phyloP scores from a whole-genome alignment of 1,140 invertebrate genomes.

The Lepidurus couesii region DNA sequence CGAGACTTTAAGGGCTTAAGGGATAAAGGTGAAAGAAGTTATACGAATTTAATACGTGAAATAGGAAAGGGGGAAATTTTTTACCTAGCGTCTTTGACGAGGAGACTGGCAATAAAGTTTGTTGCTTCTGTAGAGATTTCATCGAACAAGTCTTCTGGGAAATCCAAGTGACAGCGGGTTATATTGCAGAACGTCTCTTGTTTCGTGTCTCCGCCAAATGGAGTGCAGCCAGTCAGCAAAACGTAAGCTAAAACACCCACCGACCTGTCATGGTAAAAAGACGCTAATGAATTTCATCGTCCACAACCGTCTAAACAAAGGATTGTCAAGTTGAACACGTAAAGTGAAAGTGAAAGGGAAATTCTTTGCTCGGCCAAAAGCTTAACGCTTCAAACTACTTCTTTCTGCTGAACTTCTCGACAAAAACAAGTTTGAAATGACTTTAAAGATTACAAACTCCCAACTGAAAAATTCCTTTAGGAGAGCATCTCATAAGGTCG shows the following conservation, averaged over 20 bases:
- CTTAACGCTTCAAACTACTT: too few species aligned
- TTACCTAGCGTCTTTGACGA: conserved; percentile 80
- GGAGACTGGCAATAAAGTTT: conserved; percentile 77
- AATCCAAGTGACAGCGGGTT: conserved; percentile 80
- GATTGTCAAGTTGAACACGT: neutral
- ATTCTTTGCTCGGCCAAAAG: too few species aligned
- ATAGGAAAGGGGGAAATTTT: conserved; percentile 39
- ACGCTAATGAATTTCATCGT: neutral
- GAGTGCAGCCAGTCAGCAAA: conserved; percentile 84
- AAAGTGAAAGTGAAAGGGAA: conserved; percentile 9
- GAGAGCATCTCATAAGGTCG: too few species aligned
- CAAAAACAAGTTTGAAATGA: too few species aligned
- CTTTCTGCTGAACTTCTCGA: too few species aligned
- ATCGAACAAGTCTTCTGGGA: conserved; percentile 81
- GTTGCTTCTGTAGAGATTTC: conserved; percentile 73
- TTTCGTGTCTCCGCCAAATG: conserved; percentile 88
- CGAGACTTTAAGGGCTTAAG: neutral
- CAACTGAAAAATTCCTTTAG: too few species aligned
- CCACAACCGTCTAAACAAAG: too few species aligned
- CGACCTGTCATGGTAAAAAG: conserved; percentile 51
- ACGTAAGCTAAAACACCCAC: conserved; percentile 90
- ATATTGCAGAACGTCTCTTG: conserved; percentile 94
- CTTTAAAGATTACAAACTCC: too few species aligned
- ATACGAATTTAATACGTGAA: neutral
- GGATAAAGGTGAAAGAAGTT: neutral